Conservation (phyloP, 2,113 vertebrate genomes). For the Bothrops jararaca region DNA sequence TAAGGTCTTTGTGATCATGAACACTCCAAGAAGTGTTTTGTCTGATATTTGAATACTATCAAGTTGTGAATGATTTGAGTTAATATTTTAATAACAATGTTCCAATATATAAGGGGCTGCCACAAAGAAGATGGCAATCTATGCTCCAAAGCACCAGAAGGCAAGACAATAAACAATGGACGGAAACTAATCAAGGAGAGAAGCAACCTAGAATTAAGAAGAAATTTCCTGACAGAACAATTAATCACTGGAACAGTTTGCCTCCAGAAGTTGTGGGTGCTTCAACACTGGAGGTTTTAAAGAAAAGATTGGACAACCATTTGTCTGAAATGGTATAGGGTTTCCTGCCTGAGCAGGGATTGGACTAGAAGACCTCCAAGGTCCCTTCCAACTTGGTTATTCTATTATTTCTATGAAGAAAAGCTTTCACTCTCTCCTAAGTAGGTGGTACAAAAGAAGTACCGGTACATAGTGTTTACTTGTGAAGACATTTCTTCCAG, state of each 20-base stretch:
- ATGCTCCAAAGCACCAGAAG: background rate
- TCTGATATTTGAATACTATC: background rate
- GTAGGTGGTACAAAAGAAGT: background rate
- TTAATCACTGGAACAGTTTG: background rate
- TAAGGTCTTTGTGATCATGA: background rate
- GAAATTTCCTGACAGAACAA: background rate
- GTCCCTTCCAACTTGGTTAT: background rate
- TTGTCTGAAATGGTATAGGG: background rate
- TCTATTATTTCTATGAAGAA: background rate
- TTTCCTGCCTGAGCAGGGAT: background rate
- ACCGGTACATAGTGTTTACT: background rate
- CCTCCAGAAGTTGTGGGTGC: background rate
- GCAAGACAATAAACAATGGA: background rate
- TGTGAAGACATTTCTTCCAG: background rate
- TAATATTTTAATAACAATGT: background rate
- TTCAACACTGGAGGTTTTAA: background rate
- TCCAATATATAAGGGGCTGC: background rate
- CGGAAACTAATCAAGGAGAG: background rate
- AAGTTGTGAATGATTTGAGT: background rate
- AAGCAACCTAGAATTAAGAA: background rate
- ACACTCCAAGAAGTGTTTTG: background rate
- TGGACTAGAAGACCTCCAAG: background rate
- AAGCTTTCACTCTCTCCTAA: background rate
- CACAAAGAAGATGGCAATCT: background rate
- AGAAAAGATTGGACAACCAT: background rate